These are phyloP conservation scores for Oncorhynchus gorbuscha DNA, from an alignment of 2,113 vertebrate species.

Conservation along the genomic window DNA sequence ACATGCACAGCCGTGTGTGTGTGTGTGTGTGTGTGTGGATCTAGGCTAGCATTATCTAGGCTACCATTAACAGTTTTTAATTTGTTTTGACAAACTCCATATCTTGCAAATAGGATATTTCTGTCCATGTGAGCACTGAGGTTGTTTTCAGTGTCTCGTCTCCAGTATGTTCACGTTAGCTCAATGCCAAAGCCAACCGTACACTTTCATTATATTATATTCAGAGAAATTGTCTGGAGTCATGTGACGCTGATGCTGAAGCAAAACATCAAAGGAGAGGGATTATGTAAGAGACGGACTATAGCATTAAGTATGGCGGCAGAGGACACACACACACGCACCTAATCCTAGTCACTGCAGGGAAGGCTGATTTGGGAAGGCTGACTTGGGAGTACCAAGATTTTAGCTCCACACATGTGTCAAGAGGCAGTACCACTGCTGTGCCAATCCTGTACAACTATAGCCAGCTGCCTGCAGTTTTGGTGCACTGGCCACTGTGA, in stretches of 20 bases:
- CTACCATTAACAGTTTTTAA: neutral
- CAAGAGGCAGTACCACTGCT: neutral
- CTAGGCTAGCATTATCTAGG: no score
- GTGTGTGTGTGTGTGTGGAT: no score
- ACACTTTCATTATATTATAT: neutral
- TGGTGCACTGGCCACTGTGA: neutral
- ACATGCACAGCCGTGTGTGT: no score
- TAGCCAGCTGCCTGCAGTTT: neutral
- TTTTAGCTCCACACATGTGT: neutral
- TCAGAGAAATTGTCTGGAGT: constrained; percentile 28
- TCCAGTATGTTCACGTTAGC: neutral
- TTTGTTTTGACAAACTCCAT: constrained; percentile 7
- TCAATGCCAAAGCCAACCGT: neutral
- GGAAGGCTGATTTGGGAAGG: constrained; percentile 22
- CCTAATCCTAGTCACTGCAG: constrained; percentile 43
- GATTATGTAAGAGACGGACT: constrained; percentile 43
- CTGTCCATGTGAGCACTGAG: neutral
- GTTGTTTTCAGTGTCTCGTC: neutral
- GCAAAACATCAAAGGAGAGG: constrained; percentile 30
- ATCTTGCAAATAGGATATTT: neutral
- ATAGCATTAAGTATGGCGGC: constrained; percentile 33
- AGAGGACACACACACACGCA: constrained; percentile 28
- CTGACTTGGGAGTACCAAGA: constrained; percentile 12
- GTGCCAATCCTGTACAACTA: neutral
- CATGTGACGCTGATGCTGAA: constrained; percentile 29